A percentile compares a stretch with the other conserved stretches of the same genome.
Conservation (phyloP, 2,888 invertebrate species). For the Synanthedon vespiformis region DNA sequence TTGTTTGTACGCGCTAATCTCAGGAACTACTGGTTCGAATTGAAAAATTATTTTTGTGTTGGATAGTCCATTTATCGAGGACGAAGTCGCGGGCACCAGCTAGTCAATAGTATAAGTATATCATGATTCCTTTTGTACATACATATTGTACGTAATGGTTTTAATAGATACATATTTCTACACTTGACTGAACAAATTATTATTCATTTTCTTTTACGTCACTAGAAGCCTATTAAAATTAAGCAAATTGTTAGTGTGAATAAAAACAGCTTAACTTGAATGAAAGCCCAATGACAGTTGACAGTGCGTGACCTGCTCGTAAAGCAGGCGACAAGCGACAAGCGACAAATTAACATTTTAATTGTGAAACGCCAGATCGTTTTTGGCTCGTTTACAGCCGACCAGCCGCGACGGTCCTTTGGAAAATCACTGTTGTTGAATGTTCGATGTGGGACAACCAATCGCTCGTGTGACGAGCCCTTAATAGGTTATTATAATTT, state of each 20-base stretch:
- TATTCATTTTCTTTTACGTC: not conserved
- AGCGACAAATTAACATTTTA: constrained; percentile 50
- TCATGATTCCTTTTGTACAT: too few relatives aligned
- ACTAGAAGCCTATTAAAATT: not conserved
- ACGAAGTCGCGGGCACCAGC: too few relatives aligned
- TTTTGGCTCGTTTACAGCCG: constrained; percentile 24
- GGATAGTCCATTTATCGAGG: too few relatives aligned
- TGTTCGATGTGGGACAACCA: constrained; percentile 31
- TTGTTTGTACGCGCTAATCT: too few relatives aligned
- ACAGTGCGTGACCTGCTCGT: constrained; percentile 5
- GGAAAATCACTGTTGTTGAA: constrained; percentile 35
- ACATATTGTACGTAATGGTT: too few relatives aligned
- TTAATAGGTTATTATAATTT: constrained; percentile 59
- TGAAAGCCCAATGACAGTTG: constrained; percentile 16
- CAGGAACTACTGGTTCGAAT: too few relatives aligned
- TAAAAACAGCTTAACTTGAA: constrained; percentile 1
- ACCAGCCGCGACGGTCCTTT: constrained; percentile 10
- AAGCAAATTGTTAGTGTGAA: not conserved
- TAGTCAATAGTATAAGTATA: too few relatives aligned
- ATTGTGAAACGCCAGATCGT: constrained; percentile 36
- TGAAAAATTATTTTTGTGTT: too few relatives aligned
- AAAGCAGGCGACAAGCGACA: constrained; percentile 4
- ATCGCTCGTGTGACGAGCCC: constrained; percentile 47
- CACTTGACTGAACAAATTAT: too few relatives aligned
- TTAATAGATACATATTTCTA: too few relatives aligned